A percentile compares a stretch with the other conserved stretches of the same genome.
Conservation (phyloP, 2,113 vertebrate species). For the Rostratula benghalensis region DNA sequence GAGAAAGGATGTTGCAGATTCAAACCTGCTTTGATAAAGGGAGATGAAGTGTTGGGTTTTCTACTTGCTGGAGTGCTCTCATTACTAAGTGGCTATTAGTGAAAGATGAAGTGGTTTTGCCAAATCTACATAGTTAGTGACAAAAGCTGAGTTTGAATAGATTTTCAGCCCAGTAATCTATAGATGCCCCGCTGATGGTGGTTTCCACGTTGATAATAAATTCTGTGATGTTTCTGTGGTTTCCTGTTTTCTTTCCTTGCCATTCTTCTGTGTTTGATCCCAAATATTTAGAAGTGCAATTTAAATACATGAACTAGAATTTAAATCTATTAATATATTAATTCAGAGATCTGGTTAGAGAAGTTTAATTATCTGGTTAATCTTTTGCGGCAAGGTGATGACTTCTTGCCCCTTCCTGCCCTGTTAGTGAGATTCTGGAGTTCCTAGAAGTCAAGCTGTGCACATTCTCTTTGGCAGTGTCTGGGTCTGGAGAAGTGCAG, state of each 20-base stretch:
- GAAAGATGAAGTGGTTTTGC: background rate
- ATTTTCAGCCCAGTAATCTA: background rate
- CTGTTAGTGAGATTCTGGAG: background rate
- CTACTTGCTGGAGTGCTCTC: background rate
- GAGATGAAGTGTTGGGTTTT: background rate
- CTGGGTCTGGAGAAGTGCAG: background rate
- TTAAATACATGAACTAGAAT: background rate
- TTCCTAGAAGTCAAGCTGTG: background rate
- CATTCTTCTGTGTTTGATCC: background rate
- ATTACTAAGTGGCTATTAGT: background rate
- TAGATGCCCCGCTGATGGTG: background rate
- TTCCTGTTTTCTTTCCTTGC: background rate
- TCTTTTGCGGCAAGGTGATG: background rate
- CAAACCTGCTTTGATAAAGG: background rate
- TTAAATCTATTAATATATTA: background rate
- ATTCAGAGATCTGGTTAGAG: background rate
- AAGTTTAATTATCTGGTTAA: background rate
- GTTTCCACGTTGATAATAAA: background rate
- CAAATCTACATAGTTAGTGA: background rate
- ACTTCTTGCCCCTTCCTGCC: background rate
- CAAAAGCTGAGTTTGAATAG: background rate
- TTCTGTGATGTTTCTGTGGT: background rate
- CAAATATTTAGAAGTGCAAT: background rate
- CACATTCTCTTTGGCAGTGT: background rate
- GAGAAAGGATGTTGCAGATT: background rate